Conservation (phyloP, 1,140 invertebrate species). For the Brachionus calyciflorus region DNA sequence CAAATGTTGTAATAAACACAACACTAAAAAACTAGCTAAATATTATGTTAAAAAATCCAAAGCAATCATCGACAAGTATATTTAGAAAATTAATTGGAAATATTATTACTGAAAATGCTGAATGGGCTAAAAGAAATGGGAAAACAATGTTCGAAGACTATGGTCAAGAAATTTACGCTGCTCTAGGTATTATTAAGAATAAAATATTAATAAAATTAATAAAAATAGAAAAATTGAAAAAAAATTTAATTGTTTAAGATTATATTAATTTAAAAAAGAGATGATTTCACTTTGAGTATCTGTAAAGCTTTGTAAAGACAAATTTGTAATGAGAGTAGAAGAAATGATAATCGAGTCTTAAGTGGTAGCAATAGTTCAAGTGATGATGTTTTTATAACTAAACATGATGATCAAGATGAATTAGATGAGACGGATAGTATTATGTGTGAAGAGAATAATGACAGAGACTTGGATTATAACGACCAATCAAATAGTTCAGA, state of each 20-base stretch:
- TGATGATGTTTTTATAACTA: too few species aligned
- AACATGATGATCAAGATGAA: too few species aligned
- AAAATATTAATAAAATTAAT: neutral
- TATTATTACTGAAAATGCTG: neutral
- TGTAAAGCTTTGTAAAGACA: constrained; percentile 3
- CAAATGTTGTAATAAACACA: neutral
- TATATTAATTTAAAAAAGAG: neutral
- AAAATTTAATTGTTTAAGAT: neutral
- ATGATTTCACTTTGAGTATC: neutral
- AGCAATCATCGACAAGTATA: neutral
- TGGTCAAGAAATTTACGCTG: neutral
- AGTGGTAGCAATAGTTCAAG: too few species aligned
- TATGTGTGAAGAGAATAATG: too few species aligned
- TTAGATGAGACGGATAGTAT: too few species aligned
- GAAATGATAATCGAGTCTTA: neutral
- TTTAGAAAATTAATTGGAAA: neutral
- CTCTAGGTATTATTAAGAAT: neutral
- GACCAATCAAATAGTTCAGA: too few species aligned
- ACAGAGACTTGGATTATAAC: too few species aligned
- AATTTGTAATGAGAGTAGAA: constrained; percentile 1
- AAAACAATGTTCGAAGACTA: neutral
- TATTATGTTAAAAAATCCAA: neutral
- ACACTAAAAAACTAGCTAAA: neutral
- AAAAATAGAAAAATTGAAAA: too few species aligned
- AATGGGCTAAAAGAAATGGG: neutral